Percentiles rank a stretch among this genome's conserved stretches.
phyloP scores from a whole-genome alignment of 2,113 vertebrate genomes.

The Phocoena phocoena region DNA sequence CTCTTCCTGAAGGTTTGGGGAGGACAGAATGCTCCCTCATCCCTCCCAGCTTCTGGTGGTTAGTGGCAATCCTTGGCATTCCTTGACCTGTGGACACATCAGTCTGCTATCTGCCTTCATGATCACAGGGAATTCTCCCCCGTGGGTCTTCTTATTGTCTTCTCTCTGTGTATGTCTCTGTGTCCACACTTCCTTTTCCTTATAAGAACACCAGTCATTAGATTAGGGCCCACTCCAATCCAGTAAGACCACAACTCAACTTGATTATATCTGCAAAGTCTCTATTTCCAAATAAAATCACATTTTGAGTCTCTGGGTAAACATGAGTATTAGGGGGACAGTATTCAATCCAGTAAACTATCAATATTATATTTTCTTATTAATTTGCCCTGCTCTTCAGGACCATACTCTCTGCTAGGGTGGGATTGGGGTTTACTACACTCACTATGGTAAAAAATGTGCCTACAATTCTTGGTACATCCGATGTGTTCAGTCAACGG shows the following conservation, averaged over 20 bases:
- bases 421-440: background rate
- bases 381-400: background rate
- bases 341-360: background rate
- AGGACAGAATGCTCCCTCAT: background rate
- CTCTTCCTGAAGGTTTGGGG: background rate
- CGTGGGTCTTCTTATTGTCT: background rate
- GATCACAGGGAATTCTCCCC: background rate
- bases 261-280: background rate
- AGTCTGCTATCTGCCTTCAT: too few species aligned
- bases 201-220: background rate
- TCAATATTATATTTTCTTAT: background rate
- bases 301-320: background rate
- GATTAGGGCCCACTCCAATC: background rate
- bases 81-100: background rate
- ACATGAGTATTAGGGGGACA: background rate
- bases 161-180: background rate
- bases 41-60: background rate
- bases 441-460: background rate
- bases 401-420: background rate
- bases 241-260: background rate
- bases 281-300: background rate
- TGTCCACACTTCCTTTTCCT: background rate
- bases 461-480: background rate
- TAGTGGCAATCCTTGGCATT: too few species aligned
- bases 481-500: fast-evolving